Conservation (phyloP, 2,888 invertebrate genomes). For the Cantharis lateralis region DNA sequence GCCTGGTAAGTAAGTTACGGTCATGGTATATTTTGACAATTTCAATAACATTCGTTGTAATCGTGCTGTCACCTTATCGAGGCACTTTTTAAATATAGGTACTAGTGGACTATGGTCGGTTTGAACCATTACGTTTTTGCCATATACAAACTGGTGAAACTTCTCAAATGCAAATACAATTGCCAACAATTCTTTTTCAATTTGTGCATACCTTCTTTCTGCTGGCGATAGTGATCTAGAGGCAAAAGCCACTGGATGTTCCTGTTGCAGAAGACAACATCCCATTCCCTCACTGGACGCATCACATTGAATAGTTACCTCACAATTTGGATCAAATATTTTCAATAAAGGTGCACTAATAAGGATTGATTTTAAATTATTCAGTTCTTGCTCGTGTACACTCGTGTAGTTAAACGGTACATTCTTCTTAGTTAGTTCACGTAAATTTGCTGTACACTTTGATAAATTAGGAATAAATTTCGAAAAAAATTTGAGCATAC, state of each 20-base stretch:
- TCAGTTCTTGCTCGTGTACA: neutral
- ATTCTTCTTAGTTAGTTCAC: neutral
- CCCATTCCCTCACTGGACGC: neutral
- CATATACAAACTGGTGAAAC: constrained; percentile 42
- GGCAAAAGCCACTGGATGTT: constrained; percentile 26
- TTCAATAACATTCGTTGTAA: constrained; percentile 24
- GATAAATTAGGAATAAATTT: neutral
- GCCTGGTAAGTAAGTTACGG: constrained; percentile 23
- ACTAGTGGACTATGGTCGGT: constrained; percentile 35
- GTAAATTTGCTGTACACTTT: neutral
- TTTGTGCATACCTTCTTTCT: constrained; percentile 15
- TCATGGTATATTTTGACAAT: constrained; percentile 22
- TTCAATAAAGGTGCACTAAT: neutral
- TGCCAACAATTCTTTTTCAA: constrained; percentile 41
- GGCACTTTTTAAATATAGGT: constrained; percentile 18
- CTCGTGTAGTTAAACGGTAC: neutral
- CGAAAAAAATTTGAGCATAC: neutral
- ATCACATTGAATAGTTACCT: neutral
- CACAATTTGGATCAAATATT: neutral
- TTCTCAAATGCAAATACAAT: constrained; percentile 38
- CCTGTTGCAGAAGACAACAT: neutral
- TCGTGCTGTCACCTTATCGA: constrained; percentile 15
- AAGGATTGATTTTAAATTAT: neutral
- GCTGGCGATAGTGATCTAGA: neutral
- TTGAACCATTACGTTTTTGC: constrained; percentile 17